Conservation (phyloP, 2,797 vertebrate species). For the Melanotaenia pygmaea region DNA sequence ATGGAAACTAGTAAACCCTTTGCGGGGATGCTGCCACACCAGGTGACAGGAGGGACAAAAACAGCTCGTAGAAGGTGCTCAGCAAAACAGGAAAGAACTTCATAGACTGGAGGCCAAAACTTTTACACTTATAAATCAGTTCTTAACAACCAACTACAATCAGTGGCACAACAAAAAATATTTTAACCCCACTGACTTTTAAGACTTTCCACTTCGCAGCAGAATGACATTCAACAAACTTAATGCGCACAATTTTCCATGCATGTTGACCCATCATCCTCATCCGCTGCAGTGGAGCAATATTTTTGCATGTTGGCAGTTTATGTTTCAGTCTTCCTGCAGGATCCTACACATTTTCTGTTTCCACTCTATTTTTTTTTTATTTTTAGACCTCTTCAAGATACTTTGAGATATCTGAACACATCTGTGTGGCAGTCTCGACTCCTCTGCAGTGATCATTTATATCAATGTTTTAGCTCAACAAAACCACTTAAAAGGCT, state of each 20-base stretch:
- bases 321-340: constrained; percentile 35
- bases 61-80: constrained; percentile 5
- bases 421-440: constrained; percentile 16
- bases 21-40: constrained; percentile 23
- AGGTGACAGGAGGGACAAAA: constrained; percentile 57
- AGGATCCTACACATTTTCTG: constrained; percentile 55
- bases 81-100: not conserved
- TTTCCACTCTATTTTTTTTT: constrained; percentile 50
- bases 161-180: too few relatives aligned
- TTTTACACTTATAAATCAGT: too few relatives aligned
- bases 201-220: not conserved
- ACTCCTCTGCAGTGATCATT: constrained; percentile 7
- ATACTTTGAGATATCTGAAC: constrained; percentile 26
- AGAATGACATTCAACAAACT: not conserved
- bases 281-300: not conserved
- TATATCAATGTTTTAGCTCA: too few relatives aligned
- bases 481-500: too few relatives aligned
- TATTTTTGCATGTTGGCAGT: constrained; percentile 43
- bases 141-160: too few relatives aligned
- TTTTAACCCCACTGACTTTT: not conserved
- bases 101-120: too few relatives aligned
- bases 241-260: not conserved
- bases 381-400: constrained; percentile 26
- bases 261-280: not conserved
- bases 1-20: constrained; percentile 72